Conservation (phyloP, 2,797 vertebrate species). For the Pelochelys cantorii region DNA sequence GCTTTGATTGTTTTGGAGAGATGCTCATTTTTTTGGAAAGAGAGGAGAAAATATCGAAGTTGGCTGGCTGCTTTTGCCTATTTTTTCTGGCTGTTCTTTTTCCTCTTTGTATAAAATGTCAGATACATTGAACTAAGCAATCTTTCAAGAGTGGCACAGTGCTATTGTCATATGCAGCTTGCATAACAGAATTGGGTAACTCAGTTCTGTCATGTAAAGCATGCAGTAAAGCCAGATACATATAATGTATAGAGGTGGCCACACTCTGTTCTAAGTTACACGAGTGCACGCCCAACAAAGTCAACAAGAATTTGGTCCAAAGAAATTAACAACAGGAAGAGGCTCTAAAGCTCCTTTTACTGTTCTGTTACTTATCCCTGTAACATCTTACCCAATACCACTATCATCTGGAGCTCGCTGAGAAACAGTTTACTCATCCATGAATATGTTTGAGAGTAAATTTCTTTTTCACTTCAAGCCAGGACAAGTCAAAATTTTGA, state of each 20-base stretch:
- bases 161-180: conserved; percentile 16
- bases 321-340: conserved; percentile 54
- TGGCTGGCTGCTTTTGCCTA: conserved; percentile 68
- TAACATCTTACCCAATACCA: conserved; percentile 16
- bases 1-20: conserved; percentile 78
- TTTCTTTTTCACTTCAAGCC: neutral
- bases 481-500: neutral
- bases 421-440: neutral
- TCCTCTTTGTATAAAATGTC: conserved; percentile 44
- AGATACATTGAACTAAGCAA: conserved; percentile 26
- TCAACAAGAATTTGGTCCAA: conserved; percentile 53
- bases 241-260: conserved; percentile 7
- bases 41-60: conserved; percentile 57
- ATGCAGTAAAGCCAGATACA: neutral
- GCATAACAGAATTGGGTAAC: conserved; percentile 29
- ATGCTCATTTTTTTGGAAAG: conserved; percentile 52
- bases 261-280: neutral
- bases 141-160: conserved; percentile 30
- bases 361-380: conserved; percentile 21
- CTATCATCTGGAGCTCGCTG: neutral
- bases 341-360: conserved; percentile 41
- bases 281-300: neutral
- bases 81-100: conserved; percentile 75
- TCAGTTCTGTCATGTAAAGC: conserved; percentile 42
- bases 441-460: neutral